phyloP scores from a whole-genome alignment of 2,888 invertebrate species.

The Aproaerema taeniolella region DNA sequence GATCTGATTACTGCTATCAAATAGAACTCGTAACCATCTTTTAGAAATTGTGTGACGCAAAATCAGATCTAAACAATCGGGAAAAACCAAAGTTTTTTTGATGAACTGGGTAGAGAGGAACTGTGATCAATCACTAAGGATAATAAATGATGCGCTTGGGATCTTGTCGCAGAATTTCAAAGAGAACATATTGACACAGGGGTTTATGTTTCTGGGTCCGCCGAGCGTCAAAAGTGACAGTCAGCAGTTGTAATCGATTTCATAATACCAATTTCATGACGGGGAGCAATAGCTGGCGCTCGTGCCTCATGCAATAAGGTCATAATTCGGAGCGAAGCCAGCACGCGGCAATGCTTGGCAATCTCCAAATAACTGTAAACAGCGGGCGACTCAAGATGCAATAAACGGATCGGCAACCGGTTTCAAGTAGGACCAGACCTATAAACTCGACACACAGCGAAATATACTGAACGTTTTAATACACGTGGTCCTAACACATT shows the following conservation, averaged over 20 bases:
- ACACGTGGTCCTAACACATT: too few species aligned
- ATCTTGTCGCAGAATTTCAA: neutral
- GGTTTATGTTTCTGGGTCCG: constrained; percentile 1
- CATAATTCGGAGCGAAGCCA: constrained; percentile 36
- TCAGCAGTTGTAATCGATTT: constrained; percentile 16
- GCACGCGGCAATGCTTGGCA: constrained; percentile 21
- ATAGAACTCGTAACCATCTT: too few species aligned
- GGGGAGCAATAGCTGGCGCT: constrained; percentile 19
- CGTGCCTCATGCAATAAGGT: constrained; percentile 37
- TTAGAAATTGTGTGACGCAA: too few species aligned
- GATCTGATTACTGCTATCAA: too few species aligned
- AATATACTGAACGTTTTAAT: too few species aligned
- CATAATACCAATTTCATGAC: constrained; percentile 14
- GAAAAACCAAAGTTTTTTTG: too few species aligned
- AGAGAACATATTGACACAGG: neutral
- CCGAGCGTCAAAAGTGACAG: constrained; percentile 13
- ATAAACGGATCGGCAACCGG: constrained; percentile 2
- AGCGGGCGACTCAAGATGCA: constrained; percentile 1
- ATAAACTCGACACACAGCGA: too few species aligned
- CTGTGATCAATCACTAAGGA: neutral
- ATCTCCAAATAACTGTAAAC: constrained; percentile 6
- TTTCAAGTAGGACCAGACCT: constrained; percentile 4
- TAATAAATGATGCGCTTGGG: constrained; percentile 4
- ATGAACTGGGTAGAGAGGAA: neutral
- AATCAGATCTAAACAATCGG: too few species aligned